Evolutionary conservation across 2,888 invertebrate species (phyloP), one percentile per base, ranked within the genome.

Genomic region (Drosophila melanosoma): DNA sequence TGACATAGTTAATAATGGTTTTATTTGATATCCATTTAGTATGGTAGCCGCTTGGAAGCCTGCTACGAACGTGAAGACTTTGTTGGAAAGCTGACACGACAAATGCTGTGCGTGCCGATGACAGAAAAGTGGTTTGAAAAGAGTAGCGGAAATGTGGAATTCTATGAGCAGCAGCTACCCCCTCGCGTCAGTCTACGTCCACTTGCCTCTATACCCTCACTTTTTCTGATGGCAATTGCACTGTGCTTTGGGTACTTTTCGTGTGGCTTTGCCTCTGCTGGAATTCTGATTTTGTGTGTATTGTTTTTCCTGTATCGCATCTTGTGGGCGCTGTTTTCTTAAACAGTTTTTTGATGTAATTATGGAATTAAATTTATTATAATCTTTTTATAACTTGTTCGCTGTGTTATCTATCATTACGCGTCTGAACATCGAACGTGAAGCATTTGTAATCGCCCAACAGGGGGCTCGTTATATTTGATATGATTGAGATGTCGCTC

Each of bases 41-140:
- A 96, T 92, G 94, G 94, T 17, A 93, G 94, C 10, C 95, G 96
- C 79, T 95, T 98, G 74, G 93, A 94, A 69, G 93, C 93, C 38
- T 87, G 95, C 4, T 98, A 97, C 94, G 94, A 94, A 26, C 90
- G 93, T 1, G 69, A 79, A 3, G 93, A 93, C 74, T 82, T 91
- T 53, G 80, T 80, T 63, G 93, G 93, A 12, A 92, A 91, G 83
- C 15, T 93, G 5, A 59, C 89, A 7, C 85, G 91, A 12, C 92
- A 92, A 71, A 54, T 93, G 8, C 65, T 93, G 0, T 82, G 78
- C n/a, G 87, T 91, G 17, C 93, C 93, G 29, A 92, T 93, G 85
- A 92, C 90, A 11, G 89, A 91, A 5, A 89, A 93, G 57, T 92
- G 92, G 91, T 93, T 93, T 59, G 93, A 93, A 59, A 93, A 93